Evolutionary conservation across 2,888 invertebrate species (phyloP).

Genomic region (Choristoneura rosaceana): DNA sequence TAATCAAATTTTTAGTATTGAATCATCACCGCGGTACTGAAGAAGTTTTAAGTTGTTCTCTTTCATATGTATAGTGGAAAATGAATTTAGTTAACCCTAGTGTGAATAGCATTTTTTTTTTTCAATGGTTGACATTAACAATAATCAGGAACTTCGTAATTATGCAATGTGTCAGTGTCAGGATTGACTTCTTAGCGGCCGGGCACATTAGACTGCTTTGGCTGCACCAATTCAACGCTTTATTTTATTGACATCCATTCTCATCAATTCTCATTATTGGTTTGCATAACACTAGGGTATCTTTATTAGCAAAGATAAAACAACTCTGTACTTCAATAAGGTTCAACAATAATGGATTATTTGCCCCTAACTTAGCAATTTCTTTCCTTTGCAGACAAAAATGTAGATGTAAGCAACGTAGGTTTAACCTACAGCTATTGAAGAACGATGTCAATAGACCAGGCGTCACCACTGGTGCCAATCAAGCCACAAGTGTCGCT

Average conservation of each 20-base stretch:
- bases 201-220: slow-evolving; percentile 51
- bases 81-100: slow-evolving; percentile 70
- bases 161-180: too few relatives aligned
- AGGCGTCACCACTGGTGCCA: slow-evolving; percentile 82
- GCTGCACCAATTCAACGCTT: slow-evolving; percentile 44
- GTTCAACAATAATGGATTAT: slow-evolving; percentile 44
- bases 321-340: slow-evolving; percentile 64
- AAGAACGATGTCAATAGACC: slow-evolving; percentile 83
- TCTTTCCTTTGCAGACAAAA: slow-evolving; percentile 81
- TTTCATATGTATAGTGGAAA: slow-evolving; percentile 57
- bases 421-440: slow-evolving; percentile 65
- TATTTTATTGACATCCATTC: too few relatives aligned
- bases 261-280: slow-evolving; percentile 46
- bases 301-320: slow-evolving; percentile 47
- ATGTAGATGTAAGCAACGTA: slow-evolving; percentile 78
- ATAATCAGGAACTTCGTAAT: too few relatives aligned
- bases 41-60: slow-evolving; percentile 22
- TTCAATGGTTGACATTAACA: too few relatives aligned
- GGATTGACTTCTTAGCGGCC: too few relatives aligned
- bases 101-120: slow-evolving; percentile 47
- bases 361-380: slow-evolving; percentile 60
- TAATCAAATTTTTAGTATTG: too few relatives aligned
- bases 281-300: slow-evolving; percentile 42
- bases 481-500: slow-evolving; percentile 80
- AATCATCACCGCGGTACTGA: too few relatives aligned